Evolutionary conservation across 37 sponge, comb jelly and placozoan genomes (phyloP), one percentile per base, ranked within the genome.

Genomic region (Theonella swinhoei): DNA sequence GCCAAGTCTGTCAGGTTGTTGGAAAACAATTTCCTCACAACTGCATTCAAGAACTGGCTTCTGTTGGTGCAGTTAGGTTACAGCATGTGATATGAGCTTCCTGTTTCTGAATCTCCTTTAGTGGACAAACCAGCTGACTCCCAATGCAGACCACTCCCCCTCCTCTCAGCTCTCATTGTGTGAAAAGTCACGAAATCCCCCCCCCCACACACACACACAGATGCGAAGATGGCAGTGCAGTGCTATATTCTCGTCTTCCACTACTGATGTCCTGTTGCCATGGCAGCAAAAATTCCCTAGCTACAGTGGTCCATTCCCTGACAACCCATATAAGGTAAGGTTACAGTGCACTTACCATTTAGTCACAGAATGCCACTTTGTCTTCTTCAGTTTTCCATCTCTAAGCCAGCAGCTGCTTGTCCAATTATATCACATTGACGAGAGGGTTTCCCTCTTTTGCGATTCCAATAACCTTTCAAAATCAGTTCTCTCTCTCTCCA

Each of bases 391-490:
- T 60, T 74, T 26, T 70, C 79, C 87, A 9, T 70, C 78, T 72
- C 83, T 91, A 24, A 62, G 82, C 64, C 80, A 75, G 91, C 78
- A 85, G 77, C 82, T 86, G 83, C 70, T 82, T 23, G 74, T 85
- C 24, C 73, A 75, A 37, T 40, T 73, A 29, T 76, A 89, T 36
- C 74, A 75, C 61, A 68, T 65, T 31, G 60, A 83, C 39, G 80
- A 79, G 74, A 79, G 66, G 54, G 80, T 89, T 47, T 64, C 84
- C 42, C 66, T 73, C 80, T 36, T 75, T 22, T 60, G 80, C 64
- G 85, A 89, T 62, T 42, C 11, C 61, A 23, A 11, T 5, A n/a
- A 59, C 33, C 61, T 42, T 59, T 34, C 42, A 24, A n/a, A 35
- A 24, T n/a, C 47, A 9, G 38, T 71, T 38, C 38, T 71, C 47